Conservation (phyloP, 2,113 vertebrate genomes). For the Progne subis region DNA sequence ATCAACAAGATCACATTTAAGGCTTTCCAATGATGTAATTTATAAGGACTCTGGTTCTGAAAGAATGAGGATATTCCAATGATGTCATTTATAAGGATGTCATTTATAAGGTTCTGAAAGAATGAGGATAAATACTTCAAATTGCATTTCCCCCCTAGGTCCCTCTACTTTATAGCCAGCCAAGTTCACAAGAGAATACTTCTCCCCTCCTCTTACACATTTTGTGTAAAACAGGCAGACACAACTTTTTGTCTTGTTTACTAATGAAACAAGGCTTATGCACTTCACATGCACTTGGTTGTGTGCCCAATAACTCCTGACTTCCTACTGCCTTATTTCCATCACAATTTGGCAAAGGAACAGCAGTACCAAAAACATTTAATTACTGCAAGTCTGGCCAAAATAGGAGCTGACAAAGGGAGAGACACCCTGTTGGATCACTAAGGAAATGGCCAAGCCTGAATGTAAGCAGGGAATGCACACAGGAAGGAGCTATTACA, state of each 20-base stretch:
- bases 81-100: fast-evolving
- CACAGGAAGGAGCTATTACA: neutral
- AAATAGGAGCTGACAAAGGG: neutral
- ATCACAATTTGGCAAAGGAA: neutral
- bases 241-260: neutral
- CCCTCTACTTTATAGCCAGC: neutral
- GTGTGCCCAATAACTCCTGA: neutral
- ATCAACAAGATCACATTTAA: neutral
- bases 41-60: neutral
- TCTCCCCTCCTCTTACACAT: neutral
- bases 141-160: neutral
- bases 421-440: neutral
- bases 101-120: neutral
- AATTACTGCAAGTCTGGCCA: neutral
- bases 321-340: neutral
- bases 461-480: neutral
- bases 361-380: neutral
- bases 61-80: neutral
- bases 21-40: neutral
- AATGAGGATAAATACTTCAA: neutral
- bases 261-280: neutral
- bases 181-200: neutral
- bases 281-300: neutral
- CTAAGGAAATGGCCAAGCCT: neutral
- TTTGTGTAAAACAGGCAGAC: neutral